phyloP scores from a whole-genome alignment of 2,113 vertebrate genomes.

The Rhynchomys soricoides region DNA sequence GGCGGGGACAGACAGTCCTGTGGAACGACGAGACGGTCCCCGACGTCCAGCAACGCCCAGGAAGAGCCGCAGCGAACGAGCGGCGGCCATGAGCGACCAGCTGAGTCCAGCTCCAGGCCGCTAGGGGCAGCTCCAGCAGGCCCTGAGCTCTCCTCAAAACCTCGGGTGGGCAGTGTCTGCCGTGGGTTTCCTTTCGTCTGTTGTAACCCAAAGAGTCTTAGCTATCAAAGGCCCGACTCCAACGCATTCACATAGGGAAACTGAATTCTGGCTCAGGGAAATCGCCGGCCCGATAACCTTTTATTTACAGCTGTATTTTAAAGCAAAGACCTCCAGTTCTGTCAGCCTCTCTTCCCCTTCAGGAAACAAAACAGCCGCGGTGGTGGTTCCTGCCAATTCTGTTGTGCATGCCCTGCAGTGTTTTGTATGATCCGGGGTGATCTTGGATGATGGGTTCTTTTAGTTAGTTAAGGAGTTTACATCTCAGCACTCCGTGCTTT shows the following conservation, averaged over 20 bases:
- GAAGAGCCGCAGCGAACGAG: background rate
- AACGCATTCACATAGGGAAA: background rate
- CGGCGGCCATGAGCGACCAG: constrained; percentile 44
- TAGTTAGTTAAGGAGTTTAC: background rate
- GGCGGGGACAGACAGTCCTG: background rate
- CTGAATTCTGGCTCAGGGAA: background rate
- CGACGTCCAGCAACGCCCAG: background rate
- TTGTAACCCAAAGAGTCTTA: background rate
- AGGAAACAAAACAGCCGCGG: background rate
- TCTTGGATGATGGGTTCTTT: background rate
- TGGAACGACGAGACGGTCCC: constrained; percentile 32
- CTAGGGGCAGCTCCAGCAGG: constrained; percentile 48
- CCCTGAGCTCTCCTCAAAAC: background rate
- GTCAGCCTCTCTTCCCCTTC: background rate
- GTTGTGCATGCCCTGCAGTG: background rate
- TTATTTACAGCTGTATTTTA: background rate
- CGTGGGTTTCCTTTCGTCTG: background rate
- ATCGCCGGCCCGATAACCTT: background rate
- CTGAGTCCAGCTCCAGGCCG: background rate
- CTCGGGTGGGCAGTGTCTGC: constrained; percentile 41
- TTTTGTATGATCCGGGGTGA: background rate
- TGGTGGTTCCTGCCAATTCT: background rate
- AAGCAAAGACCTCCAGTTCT: background rate
- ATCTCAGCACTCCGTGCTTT: background rate
- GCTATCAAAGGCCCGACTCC: background rate